Evolutionary conservation across 2,888 invertebrate species (phyloP), one percentile per base, ranked within the genome.

Genomic region (Lacanobia wlatinum): DNA sequence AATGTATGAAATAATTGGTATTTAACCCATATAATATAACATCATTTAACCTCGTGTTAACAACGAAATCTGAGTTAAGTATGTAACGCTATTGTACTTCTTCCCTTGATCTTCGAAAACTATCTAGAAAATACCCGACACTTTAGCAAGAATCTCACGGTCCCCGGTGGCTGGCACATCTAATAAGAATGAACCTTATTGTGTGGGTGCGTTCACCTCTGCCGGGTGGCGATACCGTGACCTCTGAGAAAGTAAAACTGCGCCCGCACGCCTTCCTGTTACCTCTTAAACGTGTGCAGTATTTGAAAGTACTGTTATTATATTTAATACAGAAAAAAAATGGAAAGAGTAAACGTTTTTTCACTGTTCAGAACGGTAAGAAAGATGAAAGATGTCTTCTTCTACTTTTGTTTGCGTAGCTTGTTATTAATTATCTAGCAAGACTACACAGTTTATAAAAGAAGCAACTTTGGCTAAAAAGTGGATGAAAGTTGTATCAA

Each of bases 131-230:
- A 60, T 71, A 63, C 50, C 69, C 16, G 67, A 38, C 34, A 73
- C 28, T 63, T 56, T 64, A 74, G 55, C 18, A 50, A 76, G 60
- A 70, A 67, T 83, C 76, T 73, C 84, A 79, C 83, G 82, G 83
- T 64, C 67, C 16, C 53, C 79, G 67, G 80, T 77, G 73, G 73
- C 67, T 64, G 80, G 84, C 78, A 86, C 78, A 79, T 84, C 78
- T 86, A 80, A 83, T 73, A 77, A 78, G 82, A 77, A 80, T 84
- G 80, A 82, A 77, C 80, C 59, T 84, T 75, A 88, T 90, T 89
- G 88, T 88, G 75, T 71, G 23, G 67, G 89, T 77, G 76, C 89
- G 78, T 88, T 89, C 83, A 89, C 86, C 89, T 85, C 84, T 7
- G 65, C 2, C 74, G 67, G 73, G 59, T 67, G 76, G 74, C 74